Evolutionary conservation across 2,113 vertebrate species (phyloP).

Genomic region (Sakesphorus luctuosus): DNA sequence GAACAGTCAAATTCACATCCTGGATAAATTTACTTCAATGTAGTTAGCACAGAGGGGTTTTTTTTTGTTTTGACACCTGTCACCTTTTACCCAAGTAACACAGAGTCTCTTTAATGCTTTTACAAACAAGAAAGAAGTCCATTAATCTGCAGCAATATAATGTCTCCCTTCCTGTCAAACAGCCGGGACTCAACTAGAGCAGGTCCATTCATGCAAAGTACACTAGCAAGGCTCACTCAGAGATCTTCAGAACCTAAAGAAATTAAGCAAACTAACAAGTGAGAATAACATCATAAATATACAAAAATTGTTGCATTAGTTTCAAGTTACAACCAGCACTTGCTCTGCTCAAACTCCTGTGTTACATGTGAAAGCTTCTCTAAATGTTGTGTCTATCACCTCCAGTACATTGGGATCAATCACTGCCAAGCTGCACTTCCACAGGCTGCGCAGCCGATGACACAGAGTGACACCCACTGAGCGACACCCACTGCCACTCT

Average conservation of each 20-base stretch:
- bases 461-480: not conserved
- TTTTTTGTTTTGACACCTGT: not conserved
- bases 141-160: not conserved
- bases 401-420: not conserved
- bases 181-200: not conserved
- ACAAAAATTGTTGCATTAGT: not conserved
- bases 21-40: not conserved
- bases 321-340: not conserved
- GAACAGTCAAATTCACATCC: not conserved
- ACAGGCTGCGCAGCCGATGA: fast-evolving
- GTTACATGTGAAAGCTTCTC: not conserved
- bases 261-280: not conserved
- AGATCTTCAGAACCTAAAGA: not conserved
- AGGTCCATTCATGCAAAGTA: not conserved
- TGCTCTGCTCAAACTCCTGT: not conserved
- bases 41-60: not conserved
- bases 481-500: not conserved
- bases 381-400: not conserved
- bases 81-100: not conserved
- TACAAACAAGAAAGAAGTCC: not conserved
- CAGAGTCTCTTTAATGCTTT: not conserved
- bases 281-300: not conserved
- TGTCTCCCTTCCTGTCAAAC: not conserved
- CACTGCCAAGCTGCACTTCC: not conserved
- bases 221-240: not conserved